A percentile compares a stretch with the other conserved stretches of the same genome.
Conservation (phyloP, 2,113 vertebrate species). For the Ceyx cyanopectus region DNA sequence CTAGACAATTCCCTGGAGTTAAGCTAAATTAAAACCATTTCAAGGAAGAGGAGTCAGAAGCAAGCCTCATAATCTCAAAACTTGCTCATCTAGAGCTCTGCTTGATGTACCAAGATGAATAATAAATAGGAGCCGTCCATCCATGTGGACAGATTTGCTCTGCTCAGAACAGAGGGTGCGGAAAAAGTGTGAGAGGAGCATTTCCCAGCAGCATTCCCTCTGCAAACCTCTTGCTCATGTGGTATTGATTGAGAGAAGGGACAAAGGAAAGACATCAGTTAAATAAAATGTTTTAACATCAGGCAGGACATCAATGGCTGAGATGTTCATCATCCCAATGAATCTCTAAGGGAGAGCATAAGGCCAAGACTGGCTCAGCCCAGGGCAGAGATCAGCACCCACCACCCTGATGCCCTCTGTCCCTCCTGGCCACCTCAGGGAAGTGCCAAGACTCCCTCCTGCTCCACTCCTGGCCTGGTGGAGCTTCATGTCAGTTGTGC, state of each 20-base stretch:
- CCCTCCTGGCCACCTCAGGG: not conserved
- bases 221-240: not conserved
- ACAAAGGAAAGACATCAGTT: slow-evolving; percentile 16
- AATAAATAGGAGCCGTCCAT: slow-evolving; percentile 3
- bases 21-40: slow-evolving; percentile 10
- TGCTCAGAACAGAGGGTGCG: not conserved
- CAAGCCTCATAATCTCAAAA: not conserved
- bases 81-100: not conserved
- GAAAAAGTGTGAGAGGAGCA: not conserved
- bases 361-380: not conserved
- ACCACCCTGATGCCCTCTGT: rapidly evolving
- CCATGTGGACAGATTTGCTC: not conserved
- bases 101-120: not conserved
- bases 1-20: not conserved
- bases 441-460: not conserved
- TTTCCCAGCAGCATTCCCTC: not conserved
- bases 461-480: not conserved
- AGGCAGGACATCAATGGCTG: not conserved
- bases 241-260: not conserved
- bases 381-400: not conserved
- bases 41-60: not conserved
- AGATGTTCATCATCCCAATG: slow-evolving; percentile 3
- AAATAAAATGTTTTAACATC: slow-evolving; percentile 29
- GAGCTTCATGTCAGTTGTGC: rapidly evolving
- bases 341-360: not conserved